phyloP scores from a whole-genome alignment of 2,888 invertebrate genomes.

The Phyllotreta striolata region DNA sequence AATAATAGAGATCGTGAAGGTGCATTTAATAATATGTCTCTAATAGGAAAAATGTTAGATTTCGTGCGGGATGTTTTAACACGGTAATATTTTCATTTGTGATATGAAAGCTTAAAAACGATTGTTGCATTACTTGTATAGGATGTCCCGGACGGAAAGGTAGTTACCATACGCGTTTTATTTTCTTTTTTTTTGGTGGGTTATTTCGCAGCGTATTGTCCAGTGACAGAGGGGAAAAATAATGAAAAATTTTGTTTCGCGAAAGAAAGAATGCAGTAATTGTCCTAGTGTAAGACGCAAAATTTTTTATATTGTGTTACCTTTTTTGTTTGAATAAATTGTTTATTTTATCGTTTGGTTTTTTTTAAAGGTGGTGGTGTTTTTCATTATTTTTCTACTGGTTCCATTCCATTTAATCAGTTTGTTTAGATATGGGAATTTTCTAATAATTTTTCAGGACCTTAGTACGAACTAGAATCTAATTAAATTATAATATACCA shows the following conservation, averaged over 20 bases:
- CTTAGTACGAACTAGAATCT: too few relatives aligned
- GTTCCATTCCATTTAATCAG: slow-evolving; percentile 1
- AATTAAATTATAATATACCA: too few relatives aligned
- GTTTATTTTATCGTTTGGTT: slow-evolving; percentile 44
- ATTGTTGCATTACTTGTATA: background rate
- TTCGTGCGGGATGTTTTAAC: slow-evolving; percentile 3
- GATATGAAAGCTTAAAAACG: background rate
- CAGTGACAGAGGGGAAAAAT: slow-evolving; percentile 34
- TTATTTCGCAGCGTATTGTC: slow-evolving; percentile 16
- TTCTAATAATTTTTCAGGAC: background rate
- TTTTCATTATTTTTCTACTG: slow-evolving; percentile 24
- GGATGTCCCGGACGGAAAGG: slow-evolving; percentile 2
- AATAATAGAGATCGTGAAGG: slow-evolving; percentile 16
- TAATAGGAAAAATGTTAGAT: slow-evolving; percentile 19
- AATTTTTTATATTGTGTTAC: slow-evolving; percentile 40
- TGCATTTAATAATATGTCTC: slow-evolving; percentile 40
- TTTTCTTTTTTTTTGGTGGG: slow-evolving; percentile 9
- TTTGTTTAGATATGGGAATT: background rate
- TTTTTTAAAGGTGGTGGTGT: slow-evolving; percentile 29
- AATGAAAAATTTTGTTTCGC: slow-evolving; percentile 34
- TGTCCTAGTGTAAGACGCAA: slow-evolving; percentile 25
- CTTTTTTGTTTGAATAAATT: slow-evolving; percentile 43
- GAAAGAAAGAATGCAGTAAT: slow-evolving; percentile 2
- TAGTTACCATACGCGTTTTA: slow-evolving; percentile 16
- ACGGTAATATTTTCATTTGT: too few relatives aligned